Percentiles rank a stretch among this genome's conserved stretches.
Conservation (phyloP, 2,113 vertebrate genomes). For the Burhinus oedicnemus region DNA sequence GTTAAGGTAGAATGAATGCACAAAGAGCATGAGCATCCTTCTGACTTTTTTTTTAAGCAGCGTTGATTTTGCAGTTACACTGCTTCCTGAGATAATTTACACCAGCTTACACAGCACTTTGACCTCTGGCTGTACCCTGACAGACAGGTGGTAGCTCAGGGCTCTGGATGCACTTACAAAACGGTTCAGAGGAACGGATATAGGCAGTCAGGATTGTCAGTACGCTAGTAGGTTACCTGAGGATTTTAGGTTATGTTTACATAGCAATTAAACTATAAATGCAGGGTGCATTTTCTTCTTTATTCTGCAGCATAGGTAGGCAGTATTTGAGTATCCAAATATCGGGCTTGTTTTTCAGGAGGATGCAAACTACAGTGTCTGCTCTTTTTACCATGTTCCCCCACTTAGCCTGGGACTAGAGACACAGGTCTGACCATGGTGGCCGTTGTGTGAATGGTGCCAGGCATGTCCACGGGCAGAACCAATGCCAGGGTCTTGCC, state of each 20-base stretch:
- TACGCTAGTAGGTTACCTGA: background rate
- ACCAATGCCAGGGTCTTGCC: background rate
- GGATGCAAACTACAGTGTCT: background rate
- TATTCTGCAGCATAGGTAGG: background rate
- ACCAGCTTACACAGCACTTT: background rate
- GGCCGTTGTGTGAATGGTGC: background rate
- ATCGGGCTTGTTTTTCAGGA: background rate
- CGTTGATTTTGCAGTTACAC: background rate
- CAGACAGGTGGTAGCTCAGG: background rate
- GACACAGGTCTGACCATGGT: accelerated
- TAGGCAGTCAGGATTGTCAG: background rate
- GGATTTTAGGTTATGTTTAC: slow-evolving; percentile 3
- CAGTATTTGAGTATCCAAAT: background rate
- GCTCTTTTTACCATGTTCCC: background rate
- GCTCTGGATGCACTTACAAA: background rate
- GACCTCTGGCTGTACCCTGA: background rate
- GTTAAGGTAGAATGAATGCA: background rate
- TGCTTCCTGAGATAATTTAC: slow-evolving; percentile 15
- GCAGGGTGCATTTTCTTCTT: background rate
- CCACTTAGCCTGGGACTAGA: background rate
- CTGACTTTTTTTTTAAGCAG: background rate
- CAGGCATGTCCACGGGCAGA: background rate
- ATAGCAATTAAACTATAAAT: background rate
- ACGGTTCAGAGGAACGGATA: background rate
- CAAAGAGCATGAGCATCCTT: background rate